phyloP scores from a whole-genome alignment of 1,140 invertebrate species.

The Drosophila murphyi region DNA sequence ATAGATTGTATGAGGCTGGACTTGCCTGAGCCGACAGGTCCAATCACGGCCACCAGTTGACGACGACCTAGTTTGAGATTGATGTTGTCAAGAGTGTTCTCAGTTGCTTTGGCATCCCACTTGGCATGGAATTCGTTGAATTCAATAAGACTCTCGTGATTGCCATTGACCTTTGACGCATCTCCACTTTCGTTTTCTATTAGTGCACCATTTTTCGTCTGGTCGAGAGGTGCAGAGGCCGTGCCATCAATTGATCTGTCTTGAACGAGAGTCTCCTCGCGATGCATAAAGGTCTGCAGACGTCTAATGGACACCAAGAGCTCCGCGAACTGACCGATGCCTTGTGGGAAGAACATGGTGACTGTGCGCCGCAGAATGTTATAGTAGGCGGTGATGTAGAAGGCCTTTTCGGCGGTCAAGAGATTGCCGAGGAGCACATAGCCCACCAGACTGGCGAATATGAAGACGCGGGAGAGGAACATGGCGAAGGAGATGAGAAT shows the following conservation, averaged over 20 bases:
- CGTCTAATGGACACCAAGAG: slow-evolving; percentile 88
- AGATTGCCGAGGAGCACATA: slow-evolving; percentile 89
- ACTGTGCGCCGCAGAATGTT: slow-evolving; percentile 89
- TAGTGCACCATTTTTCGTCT: slow-evolving; percentile 17
- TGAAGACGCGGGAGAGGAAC: slow-evolving; percentile 90
- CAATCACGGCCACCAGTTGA: slow-evolving; percentile 87
- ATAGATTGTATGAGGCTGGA: slow-evolving; percentile 85
- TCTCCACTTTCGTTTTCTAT: slow-evolving; percentile 39
- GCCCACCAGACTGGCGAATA: slow-evolving; percentile 91
- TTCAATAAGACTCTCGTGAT: slow-evolving; percentile 52
- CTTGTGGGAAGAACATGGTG: slow-evolving; percentile 89
- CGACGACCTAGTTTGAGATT: slow-evolving; percentile 79
- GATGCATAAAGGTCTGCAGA: slow-evolving; percentile 88
- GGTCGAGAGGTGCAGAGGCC: not conserved
- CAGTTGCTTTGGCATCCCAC: slow-evolving; percentile 57
- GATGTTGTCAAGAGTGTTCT: slow-evolving; percentile 60
- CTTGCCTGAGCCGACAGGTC: slow-evolving; percentile 88
- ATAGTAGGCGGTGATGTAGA: slow-evolving; percentile 89
- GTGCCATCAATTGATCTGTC: slow-evolving; percentile 47
- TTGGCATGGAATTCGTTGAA: slow-evolving; percentile 65
- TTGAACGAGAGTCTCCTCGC: slow-evolving; percentile 86
- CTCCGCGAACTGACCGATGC: slow-evolving; percentile 88
- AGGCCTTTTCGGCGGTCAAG: slow-evolving; percentile 89
- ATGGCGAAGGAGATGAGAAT: slow-evolving; percentile 90
- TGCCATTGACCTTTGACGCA: slow-evolving; percentile 36